Base-by-base conservation (phyloP, 2,888 invertebrate genomes). In the Chrysotoxum bicinctum region DNA sequence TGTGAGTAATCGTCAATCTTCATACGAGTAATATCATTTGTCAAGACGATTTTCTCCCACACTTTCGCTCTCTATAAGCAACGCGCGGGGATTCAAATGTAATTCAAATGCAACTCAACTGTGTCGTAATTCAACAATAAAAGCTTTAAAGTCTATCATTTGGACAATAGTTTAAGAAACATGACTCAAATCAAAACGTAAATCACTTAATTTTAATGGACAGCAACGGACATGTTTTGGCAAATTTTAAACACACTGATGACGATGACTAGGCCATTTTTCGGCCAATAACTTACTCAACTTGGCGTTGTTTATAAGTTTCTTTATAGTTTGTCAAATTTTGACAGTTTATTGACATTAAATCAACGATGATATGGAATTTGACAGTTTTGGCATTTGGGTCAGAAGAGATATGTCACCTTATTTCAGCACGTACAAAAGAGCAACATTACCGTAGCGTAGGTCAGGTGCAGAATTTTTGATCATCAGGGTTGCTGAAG, bases 21-120 rank as follows among this genome's bases (percentile, higher is more conserved):
- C 52, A 72, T 58, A 82, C n/a, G n/a, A n/a, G n/a, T n/a, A n/a
- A n/a, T n/a, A 56, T n/a, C 43, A 21, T 56, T 52, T 58, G 58
- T 43, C 43, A 73, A 37, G 7, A 32, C 52, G 23, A 68, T 82
- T 82, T 82, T 77, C 82, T 82, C 82, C 73, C 82, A 77, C 82
- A 82, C 82, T 82, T 82, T 82, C 82, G 82, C 77, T 82, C 52
- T 68, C 77, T 45, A 66, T 76, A 68, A 60, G 35, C 26, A 37
- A 64, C 52, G 66, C 54, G 72, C 43, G 2, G 10, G 9, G 23
- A 5, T 35, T 12, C 50, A 26, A 64, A 60, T 48, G 50, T 60
- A 76, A 76, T 73, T 68, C 68, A 48, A 68, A 82, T 77, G 72
- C 82, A 54, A 40, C 68, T 32, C 82, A 73, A 68, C 45, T 37